Percentiles rank a stretch among this genome's conserved stretches.
Conservation (phyloP, 2,797 vertebrate species). For the Parauchenoglanis punctatus region DNA sequence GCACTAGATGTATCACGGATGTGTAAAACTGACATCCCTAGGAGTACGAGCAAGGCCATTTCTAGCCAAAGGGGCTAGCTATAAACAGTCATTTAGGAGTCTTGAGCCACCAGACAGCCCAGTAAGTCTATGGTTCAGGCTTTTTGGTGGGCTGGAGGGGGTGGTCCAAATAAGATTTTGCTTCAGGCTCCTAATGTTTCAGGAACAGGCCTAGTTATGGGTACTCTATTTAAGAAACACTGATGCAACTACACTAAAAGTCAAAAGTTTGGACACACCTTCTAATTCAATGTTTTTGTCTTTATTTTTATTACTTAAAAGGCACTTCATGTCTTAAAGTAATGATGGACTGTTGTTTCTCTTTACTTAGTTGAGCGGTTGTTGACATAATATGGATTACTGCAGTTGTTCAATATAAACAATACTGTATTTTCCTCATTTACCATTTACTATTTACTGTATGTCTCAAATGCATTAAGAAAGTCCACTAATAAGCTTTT, state of each 20-base stretch:
- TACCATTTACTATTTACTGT: too few relatives aligned
- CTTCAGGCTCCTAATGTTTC: slow-evolving; percentile 4
- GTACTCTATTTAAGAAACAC: background rate
- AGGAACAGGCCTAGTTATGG: background rate
- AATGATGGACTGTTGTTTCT: too few relatives aligned
- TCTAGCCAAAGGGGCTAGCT: background rate
- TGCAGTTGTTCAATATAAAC: too few relatives aligned
- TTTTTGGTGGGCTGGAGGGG: background rate
- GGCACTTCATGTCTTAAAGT: too few relatives aligned
- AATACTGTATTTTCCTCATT: too few relatives aligned
- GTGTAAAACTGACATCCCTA: background rate
- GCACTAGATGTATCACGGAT: background rate
- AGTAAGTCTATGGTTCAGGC: background rate
- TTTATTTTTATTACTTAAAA: too few relatives aligned
- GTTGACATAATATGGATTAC: too few relatives aligned
- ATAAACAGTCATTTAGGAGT: background rate
- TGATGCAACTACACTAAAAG: background rate
- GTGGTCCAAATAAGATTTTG: background rate
- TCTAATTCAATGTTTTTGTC: too few relatives aligned
- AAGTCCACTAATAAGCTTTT: too few relatives aligned
- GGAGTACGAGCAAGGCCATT: background rate
- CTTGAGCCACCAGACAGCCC: slow-evolving; percentile 4
- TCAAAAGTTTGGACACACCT: too few relatives aligned
- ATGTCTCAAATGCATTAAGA: too few relatives aligned
- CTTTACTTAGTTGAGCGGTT: too few relatives aligned